A percentile compares a stretch with the other conserved stretches of the same genome.
phyloP scores from a whole-genome alignment of 2,797 vertebrate species.

The Lemur catta region DNA sequence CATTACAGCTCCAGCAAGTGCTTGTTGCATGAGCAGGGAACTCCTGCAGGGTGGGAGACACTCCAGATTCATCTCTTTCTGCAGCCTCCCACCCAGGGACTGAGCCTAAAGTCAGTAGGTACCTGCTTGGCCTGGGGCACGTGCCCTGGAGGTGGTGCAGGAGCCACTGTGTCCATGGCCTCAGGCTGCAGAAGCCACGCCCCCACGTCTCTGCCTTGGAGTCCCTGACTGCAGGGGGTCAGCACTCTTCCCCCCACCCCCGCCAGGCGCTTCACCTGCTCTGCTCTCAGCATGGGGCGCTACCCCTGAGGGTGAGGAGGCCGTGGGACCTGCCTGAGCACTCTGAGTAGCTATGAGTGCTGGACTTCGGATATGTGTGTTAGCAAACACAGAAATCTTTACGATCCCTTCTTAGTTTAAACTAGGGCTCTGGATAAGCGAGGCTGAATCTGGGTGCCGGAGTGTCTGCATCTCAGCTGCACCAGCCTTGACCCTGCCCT shows the following conservation, averaged over 20 bases:
- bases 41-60: background rate
- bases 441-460: no score
- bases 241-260: background rate
- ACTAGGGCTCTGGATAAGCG: background rate
- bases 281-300: fast-evolving
- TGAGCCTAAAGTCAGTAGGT: fast-evolving
- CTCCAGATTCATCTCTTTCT: background rate
- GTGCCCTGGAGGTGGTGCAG: fast-evolving
- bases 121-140: fast-evolving
- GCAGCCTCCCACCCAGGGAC: background rate
- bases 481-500: fast-evolving
- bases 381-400: background rate
- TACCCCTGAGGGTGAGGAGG: background rate
- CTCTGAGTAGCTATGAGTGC: fast-evolving
- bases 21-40: fast-evolving
- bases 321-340: fast-evolving
- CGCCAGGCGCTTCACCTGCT: background rate
- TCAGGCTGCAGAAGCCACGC: fast-evolving
- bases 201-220: fast-evolving
- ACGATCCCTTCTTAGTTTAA: background rate
- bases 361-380: fast-evolving
- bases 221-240: background rate
- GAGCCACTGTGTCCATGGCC: no score
- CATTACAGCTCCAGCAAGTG: fast-evolving
- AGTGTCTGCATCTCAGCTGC: fast-evolving